phyloP scores from a whole-genome alignment of 2,113 vertebrate genomes.

The Ammospiza caudacuta region DNA sequence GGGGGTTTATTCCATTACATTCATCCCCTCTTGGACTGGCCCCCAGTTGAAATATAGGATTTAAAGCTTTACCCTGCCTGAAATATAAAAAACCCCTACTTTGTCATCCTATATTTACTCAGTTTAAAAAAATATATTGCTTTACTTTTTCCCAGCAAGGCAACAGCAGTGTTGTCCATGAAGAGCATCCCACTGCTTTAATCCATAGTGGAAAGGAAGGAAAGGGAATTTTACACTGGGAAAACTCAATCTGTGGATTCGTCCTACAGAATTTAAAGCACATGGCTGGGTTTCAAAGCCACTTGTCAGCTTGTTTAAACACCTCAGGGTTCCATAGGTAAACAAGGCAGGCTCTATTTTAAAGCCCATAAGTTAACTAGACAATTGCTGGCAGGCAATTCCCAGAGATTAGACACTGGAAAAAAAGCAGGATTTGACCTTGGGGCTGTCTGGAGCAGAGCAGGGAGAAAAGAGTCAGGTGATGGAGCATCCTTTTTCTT shows the following conservation, averaged over 20 bases:
- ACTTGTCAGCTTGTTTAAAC: slow-evolving; percentile 33
- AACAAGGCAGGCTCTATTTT: not conserved
- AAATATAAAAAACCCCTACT: not conserved
- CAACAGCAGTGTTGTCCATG: not conserved
- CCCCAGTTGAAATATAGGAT: not conserved
- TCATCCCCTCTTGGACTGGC: not conserved
- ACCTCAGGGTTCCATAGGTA: not conserved
- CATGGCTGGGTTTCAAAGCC: slow-evolving; percentile 19
- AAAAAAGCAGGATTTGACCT: not conserved
- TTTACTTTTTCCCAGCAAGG: not conserved
- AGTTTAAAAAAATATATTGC: not conserved
- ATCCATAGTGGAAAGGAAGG: not conserved
- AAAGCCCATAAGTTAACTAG: not conserved
- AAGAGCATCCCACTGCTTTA: not conserved
- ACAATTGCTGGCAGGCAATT: slow-evolving; percentile 8
- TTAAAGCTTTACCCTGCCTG: not conserved
- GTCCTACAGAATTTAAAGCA: not conserved
- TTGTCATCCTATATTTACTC: not conserved
- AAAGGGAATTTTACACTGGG: not conserved
- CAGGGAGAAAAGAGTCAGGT: not conserved
- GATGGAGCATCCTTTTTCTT: not conserved
- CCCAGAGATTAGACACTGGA: not conserved
- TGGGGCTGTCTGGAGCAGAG: not conserved
- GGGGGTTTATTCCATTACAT: not conserved
- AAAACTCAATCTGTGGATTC: not conserved